Evolutionary conservation across 2,888 invertebrate genomes (phyloP), one percentile per base, ranked within the genome.

Genomic region (Drosophila cognata): DNA sequence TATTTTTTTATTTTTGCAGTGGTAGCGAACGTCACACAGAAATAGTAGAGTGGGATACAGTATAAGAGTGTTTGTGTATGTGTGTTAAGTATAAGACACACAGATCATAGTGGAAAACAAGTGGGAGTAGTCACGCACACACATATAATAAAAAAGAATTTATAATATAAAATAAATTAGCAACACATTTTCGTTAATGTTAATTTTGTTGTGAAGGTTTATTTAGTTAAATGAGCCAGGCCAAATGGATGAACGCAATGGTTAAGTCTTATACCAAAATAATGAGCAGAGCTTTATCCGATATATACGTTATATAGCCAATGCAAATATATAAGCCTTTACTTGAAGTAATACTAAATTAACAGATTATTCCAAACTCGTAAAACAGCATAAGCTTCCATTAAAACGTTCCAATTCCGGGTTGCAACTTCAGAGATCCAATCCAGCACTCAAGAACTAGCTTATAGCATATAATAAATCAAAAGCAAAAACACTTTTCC

Each of bases 101-200:
- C 67, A 71, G 63, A 76, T 52, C 55, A 60, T 64, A 79, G 73
- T 71, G 60, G 65, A 63, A 71, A 77, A 68, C 71, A 78, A 81
- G 67, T 71, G 52, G 52, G 29, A 71, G 79, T 82, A 70, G 79
- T 79, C 79, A 68, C 67, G 70, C 70, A 82, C 59, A 79, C 46
- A 88, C 82, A 90, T 88, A 88, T 72, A 84, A 89, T 69, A 85
- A 73, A 76, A 89, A 63, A 85, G 35, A 74, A 79, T 74, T 77
- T 63, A 62, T 71, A 63, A 71, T 64, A 74, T 70, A 86, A 50
- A 43, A 52, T 21, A 65, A 33, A 71, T 82, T 74, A 82, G 79
- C 28, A 60, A 71, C 64, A 72, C 33, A 31, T 51, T 53, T 52
- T 25, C n/a, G 36, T 57, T 28, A 33, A 29, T 13, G 41, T 72